A percentile compares a stretch with the other conserved stretches of the same genome.
Conservation (phyloP, 2,797 vertebrate species). For the Ara ararauna region DNA sequence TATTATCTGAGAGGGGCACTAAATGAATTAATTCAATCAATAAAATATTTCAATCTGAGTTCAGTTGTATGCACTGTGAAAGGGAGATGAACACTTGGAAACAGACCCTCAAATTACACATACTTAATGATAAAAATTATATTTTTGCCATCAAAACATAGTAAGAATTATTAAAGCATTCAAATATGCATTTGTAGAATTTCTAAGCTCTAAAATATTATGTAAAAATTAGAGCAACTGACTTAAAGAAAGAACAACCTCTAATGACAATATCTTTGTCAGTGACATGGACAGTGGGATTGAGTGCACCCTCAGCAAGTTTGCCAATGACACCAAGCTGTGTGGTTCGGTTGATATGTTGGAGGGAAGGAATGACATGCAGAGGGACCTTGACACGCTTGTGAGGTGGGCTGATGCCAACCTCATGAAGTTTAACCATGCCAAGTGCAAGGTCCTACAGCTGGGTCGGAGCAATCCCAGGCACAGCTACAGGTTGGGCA, state of each 20-base stretch:
- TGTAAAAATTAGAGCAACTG: slow-evolving; percentile 31
- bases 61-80: slow-evolving; percentile 51
- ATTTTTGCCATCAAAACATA: slow-evolving; percentile 64
- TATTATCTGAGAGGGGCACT: slow-evolving; percentile 41
- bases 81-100: slow-evolving; percentile 61
- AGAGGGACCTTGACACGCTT: too few relatives aligned
- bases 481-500: too few relatives aligned
- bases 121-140: slow-evolving; percentile 62
- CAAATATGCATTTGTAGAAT: slow-evolving; percentile 58
- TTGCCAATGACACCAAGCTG: too few relatives aligned
- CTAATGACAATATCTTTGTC: background rate
- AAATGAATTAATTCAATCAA: background rate
- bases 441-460: too few relatives aligned
- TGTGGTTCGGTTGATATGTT: too few relatives aligned
- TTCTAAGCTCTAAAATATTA: slow-evolving; percentile 62
- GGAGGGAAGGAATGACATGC: too few relatives aligned
- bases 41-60: slow-evolving; percentile 39
- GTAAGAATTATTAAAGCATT: slow-evolving; percentile 62
- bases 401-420: too few relatives aligned
- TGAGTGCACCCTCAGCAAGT: too few relatives aligned
- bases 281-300: too few relatives aligned
- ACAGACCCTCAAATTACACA: slow-evolving; percentile 61
- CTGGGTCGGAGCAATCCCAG: too few relatives aligned
- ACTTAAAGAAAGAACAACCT: background rate
- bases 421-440: too few relatives aligned